Evolutionary conservation across 30 jellyfish, hydroid and myxozoan genomes (phyloP), one percentile per base, ranked within the genome.

Genomic region (Clytia hemisphaerica): DNA sequence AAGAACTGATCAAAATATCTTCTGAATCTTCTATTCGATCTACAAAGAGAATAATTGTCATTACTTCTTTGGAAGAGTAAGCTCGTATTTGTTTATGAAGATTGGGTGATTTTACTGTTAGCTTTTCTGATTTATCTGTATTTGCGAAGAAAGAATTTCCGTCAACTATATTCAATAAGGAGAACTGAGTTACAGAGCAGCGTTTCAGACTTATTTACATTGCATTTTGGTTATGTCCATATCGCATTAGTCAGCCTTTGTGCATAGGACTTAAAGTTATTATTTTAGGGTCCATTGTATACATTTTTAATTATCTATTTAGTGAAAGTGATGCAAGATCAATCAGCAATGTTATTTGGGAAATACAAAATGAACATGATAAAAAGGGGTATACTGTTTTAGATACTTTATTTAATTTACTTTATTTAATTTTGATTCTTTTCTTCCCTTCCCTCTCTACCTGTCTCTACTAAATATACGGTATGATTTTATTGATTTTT

Each of bases 321-420:
- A 78, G 92, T 54, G 84, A 71, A 42, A 67, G 75, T 9, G 93
- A 79, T 12, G 34, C 69, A 9, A 79, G 47, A 36, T 67, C 84
- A 25, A 33, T 79, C 22, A 67, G 70, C 16, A 29, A 79, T 2
- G 75, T 47, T 37, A 67, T 79, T 38, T 42, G 77, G 10, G 93
- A 79, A 34, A 44, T 79, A 27, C 93, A 79, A 37, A 79, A 79
- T 36, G 40, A 74, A 58, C 38, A n/a, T 37, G 93, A 79, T 37
- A 58, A 25, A 12, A 71, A 45, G 34, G 57, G 92, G 92, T 67
- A 30, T 1, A 19, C 33, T 31, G 5, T 42, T 19, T 12, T 32
- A 26, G 62, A 6, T 22, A 22, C 10, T 51, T 22, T 14, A 51
- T 14, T 14, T 12, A 14, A 14, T 51, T 22, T 51, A 16, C 30